phyloP scores from a whole-genome alignment of 2,797 vertebrate species.

The Arctocebus calabarensis region DNA sequence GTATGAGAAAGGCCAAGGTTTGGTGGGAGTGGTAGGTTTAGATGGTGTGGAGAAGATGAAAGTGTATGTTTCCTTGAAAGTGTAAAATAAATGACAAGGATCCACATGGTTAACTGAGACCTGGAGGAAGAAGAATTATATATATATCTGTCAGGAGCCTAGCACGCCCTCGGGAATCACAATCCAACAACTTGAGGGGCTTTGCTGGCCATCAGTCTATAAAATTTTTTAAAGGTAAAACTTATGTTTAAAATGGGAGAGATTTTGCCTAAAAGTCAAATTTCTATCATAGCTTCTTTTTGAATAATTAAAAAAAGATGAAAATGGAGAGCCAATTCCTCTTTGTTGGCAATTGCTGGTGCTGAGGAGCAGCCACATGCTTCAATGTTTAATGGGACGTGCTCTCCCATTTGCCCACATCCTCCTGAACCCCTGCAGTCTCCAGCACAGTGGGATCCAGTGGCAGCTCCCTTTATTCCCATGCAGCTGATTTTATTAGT shows the following conservation, averaged over 20 bases:
- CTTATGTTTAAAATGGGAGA: background rate
- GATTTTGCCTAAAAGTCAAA: slow-evolving; percentile 33
- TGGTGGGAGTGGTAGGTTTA: background rate
- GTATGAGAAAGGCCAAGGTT: background rate
- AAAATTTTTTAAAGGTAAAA: background rate
- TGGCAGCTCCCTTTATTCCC: background rate
- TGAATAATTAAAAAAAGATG: background rate
- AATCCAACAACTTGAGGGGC: background rate
- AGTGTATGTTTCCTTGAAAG: background rate
- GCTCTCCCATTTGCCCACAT: background rate
- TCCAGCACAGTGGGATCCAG: background rate
- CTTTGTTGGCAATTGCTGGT: background rate
- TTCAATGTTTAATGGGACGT: background rate
- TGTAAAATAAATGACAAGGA: background rate
- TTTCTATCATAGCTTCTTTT: background rate
- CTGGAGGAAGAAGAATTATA: slow-evolving; percentile 13
- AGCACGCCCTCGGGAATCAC: background rate
- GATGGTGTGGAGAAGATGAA: background rate
- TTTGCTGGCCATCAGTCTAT: background rate
- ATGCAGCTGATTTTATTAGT: background rate
- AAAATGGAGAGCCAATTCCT: background rate
- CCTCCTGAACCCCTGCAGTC: background rate
- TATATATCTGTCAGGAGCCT: background rate
- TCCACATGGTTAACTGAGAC: background rate
- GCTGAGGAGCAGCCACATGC: background rate